Percentiles rank a stretch among this genome's conserved stretches.
Conservation (phyloP, 2,888 invertebrate species). For the Drosophila phalerata region DNA sequence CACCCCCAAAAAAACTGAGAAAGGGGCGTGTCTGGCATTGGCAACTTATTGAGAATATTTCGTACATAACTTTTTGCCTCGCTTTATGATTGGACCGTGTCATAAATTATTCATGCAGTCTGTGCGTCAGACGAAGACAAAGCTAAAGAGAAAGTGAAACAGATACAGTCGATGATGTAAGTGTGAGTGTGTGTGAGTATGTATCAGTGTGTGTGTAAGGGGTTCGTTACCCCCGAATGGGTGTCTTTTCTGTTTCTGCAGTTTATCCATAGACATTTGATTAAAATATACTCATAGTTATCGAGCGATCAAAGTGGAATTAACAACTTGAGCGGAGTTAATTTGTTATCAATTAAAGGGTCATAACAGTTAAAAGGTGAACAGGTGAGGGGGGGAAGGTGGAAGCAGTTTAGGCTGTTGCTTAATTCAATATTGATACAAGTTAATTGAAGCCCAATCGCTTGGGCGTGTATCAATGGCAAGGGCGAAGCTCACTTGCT, state of each 20-base stretch:
- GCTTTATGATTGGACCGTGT: constrained; percentile 80
- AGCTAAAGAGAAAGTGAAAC: constrained; percentile 27
- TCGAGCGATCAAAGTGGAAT: constrained; percentile 8
- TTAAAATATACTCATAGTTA: constrained; percentile 1
- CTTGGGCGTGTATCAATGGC: constrained; percentile 60
- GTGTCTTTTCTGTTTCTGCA: constrained; percentile 8
- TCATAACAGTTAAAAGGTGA: neutral
- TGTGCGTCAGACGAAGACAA: constrained; percentile 54
- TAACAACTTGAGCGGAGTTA: constrained; percentile 4
- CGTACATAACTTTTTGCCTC: constrained; percentile 50
- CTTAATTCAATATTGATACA: constrained; percentile 78
- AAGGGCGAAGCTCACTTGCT: constrained; percentile 30
- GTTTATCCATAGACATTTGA: constrained; percentile 16
- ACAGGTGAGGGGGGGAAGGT: neutral
- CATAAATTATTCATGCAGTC: constrained; percentile 80
- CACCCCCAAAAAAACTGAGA: constrained; percentile 20
- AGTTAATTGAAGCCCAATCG: constrained; percentile 77
- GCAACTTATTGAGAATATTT: constrained; percentile 59
- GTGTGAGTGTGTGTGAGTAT: constrained; percentile 5
- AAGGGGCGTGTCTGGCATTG: constrained; percentile 67
- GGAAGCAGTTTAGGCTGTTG: constrained; percentile 30
- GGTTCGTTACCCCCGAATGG: constrained; percentile 10
- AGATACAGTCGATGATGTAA: constrained; percentile 6
- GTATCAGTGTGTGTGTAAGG: neutral
- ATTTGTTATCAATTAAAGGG: constrained; percentile 11